These are phyloP conservation scores for Chamaea fasciata DNA, from an alignment of 2,113 vertebrate species.

Conservation along the genomic window DNA sequence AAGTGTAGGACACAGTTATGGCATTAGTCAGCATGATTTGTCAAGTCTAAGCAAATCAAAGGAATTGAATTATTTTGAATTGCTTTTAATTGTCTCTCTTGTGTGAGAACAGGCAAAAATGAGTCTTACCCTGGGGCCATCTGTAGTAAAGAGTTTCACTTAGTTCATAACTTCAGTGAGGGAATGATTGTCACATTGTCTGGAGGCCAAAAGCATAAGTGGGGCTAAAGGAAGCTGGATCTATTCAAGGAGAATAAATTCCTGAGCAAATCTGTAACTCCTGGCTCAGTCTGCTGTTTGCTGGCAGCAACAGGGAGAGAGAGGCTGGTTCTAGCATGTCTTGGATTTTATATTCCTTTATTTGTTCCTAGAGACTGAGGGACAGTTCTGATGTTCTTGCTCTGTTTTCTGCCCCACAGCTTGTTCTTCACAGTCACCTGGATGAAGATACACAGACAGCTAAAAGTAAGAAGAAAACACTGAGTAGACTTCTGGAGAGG, in stretches of 20 bases:
- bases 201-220: not conserved
- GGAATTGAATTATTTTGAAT: not conserved
- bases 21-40: not conserved
- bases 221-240: not conserved
- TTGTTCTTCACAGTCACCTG: conserved; percentile 45
- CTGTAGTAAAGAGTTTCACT: not conserved
- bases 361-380: not conserved
- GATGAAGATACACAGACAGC: conserved; percentile 36
- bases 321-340: not conserved
- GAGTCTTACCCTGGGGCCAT: not conserved
- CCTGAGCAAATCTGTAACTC: not conserved
- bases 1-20: not conserved
- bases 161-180: not conserved
- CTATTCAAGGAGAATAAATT: not conserved
- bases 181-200: not conserved
- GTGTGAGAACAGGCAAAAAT: not conserved
- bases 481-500: not conserved
- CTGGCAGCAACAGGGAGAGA: not conserved
- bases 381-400: not conserved
- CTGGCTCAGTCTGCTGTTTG: not conserved
- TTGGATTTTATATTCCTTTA: not conserved
- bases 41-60: not conserved
- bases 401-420: conserved; percentile 51
- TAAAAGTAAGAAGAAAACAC: conserved; percentile 51
- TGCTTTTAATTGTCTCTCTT: not conserved